A percentile compares a stretch with the other conserved stretches of the same genome.
These are phyloP conservation scores for Pelodytes ibericus DNA, from an alignment of 2,797 vertebrate genomes.

Conservation along the genomic window DNA sequence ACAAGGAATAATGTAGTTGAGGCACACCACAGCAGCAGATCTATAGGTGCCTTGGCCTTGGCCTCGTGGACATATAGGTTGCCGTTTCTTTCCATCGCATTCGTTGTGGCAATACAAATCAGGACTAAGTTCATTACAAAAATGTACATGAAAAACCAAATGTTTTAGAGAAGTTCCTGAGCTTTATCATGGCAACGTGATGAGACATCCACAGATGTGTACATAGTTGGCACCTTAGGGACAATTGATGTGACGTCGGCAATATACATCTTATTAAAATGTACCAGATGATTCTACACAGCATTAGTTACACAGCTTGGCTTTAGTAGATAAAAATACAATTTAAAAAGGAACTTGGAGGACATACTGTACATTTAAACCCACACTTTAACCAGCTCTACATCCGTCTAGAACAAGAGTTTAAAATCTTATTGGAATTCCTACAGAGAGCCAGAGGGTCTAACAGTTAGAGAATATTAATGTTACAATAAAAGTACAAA, in stretches of 20 bases:
- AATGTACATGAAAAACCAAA: constrained; percentile 35
- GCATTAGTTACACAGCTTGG: constrained; percentile 43
- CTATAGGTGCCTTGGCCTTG: constrained; percentile 12
- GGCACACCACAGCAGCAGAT: constrained; percentile 43
- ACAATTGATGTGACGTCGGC: constrained; percentile 34
- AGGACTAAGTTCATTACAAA: constrained; percentile 44
- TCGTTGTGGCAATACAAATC: constrained; percentile 26
- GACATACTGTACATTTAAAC: constrained; percentile 46
- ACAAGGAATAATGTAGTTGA: constrained; percentile 14
- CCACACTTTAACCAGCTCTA: constrained; percentile 20
- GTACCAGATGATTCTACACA: constrained; percentile 43
- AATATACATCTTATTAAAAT: constrained; percentile 40
- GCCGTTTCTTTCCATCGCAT: background rate
- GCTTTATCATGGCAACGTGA: constrained; percentile 50
- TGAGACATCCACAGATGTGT: constrained; percentile 42
- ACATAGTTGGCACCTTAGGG: constrained; percentile 43
- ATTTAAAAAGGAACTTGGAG: constrained; percentile 33
- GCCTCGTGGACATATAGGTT: background rate
- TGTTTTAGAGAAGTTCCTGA: constrained; percentile 49
- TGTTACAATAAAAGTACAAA: constrained; percentile 37
- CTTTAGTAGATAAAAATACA: constrained; percentile 40
- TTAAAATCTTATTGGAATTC: constrained; percentile 31
- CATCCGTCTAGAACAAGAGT: constrained; percentile 11
- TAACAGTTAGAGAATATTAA: constrained; percentile 38
- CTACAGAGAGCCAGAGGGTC: constrained; percentile 31